Percentiles rank a stretch among this genome's conserved stretches.
Evolutionary conservation across 2,888 invertebrate species (phyloP).

Genomic region (Julus scanicus): DNA sequence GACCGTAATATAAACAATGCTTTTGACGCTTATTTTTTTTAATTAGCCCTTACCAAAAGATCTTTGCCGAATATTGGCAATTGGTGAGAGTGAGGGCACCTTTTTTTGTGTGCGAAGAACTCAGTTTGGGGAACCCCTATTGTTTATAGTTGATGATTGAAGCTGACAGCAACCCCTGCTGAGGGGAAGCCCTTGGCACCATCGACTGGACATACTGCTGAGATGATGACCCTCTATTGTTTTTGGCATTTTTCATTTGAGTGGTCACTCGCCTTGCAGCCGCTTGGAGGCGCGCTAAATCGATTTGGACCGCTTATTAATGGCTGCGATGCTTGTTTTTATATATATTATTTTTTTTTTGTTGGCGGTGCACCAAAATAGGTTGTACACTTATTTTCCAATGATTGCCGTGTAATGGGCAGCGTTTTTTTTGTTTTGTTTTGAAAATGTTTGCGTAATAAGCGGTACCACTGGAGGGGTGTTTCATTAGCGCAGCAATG

Average conservation of each 20-base stretch:
- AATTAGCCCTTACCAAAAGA: too few relatives aligned
- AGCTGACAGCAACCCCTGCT: slow-evolving; percentile 6
- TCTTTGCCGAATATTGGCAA: too few relatives aligned
- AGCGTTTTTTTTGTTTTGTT: slow-evolving; percentile 30
- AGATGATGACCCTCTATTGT: slow-evolving; percentile 1
- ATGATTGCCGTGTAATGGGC: slow-evolving; percentile 19
- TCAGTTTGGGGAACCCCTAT: background rate
- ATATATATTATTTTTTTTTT: background rate
- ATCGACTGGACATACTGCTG: background rate
- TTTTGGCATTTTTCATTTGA: background rate
- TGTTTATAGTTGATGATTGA: slow-evolving; percentile 36
- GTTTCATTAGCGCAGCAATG: slow-evolving; percentile 10
- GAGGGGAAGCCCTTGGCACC: slow-evolving; percentile 30
- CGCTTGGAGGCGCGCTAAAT: background rate
- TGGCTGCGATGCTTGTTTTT: background rate
- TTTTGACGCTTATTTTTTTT: too few relatives aligned
- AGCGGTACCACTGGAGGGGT: background rate
- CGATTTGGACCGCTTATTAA: slow-evolving; percentile 27
- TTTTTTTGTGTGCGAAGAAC: background rate
- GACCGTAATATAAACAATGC: too few relatives aligned
- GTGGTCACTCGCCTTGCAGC: background rate
- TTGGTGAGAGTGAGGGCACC: background rate
- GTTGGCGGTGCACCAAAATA: background rate
- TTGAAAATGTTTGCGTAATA: slow-evolving; percentile 27
- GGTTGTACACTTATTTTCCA: background rate